Conservation (phyloP, 2,888 invertebrate genomes). For the Cantharis rufa region DNA sequence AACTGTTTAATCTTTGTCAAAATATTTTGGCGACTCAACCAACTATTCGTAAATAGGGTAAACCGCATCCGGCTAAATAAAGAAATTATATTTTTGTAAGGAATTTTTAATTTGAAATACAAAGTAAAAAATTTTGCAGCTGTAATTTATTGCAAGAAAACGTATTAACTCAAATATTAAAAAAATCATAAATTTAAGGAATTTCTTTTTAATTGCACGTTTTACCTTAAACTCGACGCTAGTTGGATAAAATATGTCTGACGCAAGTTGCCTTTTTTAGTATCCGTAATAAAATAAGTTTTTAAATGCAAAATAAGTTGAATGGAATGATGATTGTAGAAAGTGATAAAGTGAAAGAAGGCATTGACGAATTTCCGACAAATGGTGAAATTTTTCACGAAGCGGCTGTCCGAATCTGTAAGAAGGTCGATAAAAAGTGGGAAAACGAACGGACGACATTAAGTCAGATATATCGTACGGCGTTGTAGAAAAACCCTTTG, state of each 20-base stretch:
- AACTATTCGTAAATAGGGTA: neutral
- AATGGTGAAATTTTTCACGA: conserved; percentile 37
- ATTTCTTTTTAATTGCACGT: neutral
- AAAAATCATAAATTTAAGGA: neutral
- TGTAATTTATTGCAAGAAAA: neutral
- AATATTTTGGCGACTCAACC: neutral
- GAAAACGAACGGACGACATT: conserved; percentile 39
- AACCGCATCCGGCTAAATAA: neutral
- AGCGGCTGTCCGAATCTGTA: conserved; percentile 31
- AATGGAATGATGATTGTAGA: conserved; percentile 23
- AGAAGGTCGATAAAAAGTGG: conserved; percentile 38
- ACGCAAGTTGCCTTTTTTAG: neutral
- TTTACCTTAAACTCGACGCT: neutral
- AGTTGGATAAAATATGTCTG: neutral
- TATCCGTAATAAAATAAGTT: neutral
- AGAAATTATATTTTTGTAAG: neutral
- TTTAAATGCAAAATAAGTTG: conserved; percentile 20
- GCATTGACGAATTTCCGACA: conserved; percentile 39
- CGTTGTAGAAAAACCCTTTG: conserved; percentile 27
- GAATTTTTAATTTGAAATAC: no score
- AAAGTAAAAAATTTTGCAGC: neutral
- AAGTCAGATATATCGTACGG: conserved; percentile 37
- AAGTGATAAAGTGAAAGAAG: conserved; percentile 29
- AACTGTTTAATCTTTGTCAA: neutral
- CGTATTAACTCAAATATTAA: neutral